Conservation (phyloP, 1,140 invertebrate species). For the Macrosteles quadrilineatus region DNA sequence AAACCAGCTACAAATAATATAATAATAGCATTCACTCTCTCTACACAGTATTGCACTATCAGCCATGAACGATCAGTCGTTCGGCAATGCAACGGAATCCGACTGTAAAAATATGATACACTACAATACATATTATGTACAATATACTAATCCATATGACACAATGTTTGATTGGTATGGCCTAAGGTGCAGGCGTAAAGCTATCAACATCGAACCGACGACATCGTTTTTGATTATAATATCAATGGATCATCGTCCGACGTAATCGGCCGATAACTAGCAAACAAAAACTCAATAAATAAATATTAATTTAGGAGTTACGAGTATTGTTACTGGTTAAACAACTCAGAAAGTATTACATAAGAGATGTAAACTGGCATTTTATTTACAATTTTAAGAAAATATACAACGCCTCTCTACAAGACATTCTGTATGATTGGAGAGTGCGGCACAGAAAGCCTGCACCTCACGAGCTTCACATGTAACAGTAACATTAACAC, state of each 20-base stretch:
- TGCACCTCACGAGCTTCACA: background rate
- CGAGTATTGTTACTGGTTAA: background rate
- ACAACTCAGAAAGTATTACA: background rate
- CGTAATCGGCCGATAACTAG: background rate
- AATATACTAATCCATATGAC: slow-evolving; percentile 11
- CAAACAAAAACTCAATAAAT: slow-evolving; percentile 8
- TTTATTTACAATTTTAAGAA: too few relatives aligned
- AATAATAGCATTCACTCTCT: slow-evolving; percentile 26
- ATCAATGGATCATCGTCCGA: background rate
- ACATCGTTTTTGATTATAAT: background rate
- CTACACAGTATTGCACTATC: slow-evolving; percentile 30
- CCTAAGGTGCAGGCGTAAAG: slow-evolving; percentile 18
- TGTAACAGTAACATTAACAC: background rate
- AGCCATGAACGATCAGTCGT: slow-evolving; percentile 24
- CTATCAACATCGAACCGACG: background rate
- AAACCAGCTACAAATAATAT: slow-evolving; percentile 31
- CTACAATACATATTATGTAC: slow-evolving; percentile 31
- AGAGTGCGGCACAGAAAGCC: background rate
- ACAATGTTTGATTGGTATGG: slow-evolving; percentile 27
- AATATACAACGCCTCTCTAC: background rate
- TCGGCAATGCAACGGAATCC: slow-evolving; percentile 19
- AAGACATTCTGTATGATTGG: background rate
- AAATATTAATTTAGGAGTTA: background rate
- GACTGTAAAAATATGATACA: slow-evolving; percentile 29
- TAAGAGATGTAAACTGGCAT: too few relatives aligned